Percentiles rank a stretch among this genome's conserved stretches.
Evolutionary conservation across 2,797 vertebrate genomes (phyloP).

Genomic region (Hybognathus amarus): DNA sequence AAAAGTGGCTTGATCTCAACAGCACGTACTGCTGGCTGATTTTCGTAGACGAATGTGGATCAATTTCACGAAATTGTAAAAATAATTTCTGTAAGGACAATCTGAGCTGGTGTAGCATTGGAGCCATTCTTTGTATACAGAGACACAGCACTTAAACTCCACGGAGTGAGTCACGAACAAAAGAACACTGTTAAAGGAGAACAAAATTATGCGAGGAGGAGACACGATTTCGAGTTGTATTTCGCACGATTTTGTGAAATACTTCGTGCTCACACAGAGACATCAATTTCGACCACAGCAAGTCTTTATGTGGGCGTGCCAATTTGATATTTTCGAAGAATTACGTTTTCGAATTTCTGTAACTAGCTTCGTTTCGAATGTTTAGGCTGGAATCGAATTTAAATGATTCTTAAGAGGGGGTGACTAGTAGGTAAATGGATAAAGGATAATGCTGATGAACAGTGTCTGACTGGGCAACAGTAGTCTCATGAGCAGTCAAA

Average conservation of each 20-base stretch:
- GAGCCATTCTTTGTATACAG: constrained; percentile 65
- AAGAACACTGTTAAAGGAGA: constrained; percentile 59
- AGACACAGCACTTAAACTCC: constrained; percentile 58
- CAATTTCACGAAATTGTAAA: constrained; percentile 1
- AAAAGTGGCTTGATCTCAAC: constrained; percentile 62
- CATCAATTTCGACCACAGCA: constrained; percentile 70
- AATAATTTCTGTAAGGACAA: not conserved
- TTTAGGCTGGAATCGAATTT: not conserved
- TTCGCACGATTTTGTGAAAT: constrained; percentile 58
- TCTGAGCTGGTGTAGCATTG: constrained; percentile 36
- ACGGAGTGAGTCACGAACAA: constrained; percentile 70
- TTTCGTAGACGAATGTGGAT: constrained; percentile 18
- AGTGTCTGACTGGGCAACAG: constrained; percentile 82
- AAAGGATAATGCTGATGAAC: constrained; percentile 63
- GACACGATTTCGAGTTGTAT: constrained; percentile 13
- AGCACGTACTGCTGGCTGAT: constrained; percentile 3
- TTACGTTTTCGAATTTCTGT: not conserved
- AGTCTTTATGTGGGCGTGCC: constrained; percentile 55
- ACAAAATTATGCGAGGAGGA: constrained; percentile 17
- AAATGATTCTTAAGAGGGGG: not conserved
- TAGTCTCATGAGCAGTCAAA: constrained; percentile 70
- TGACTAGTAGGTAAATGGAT: constrained; percentile 20
- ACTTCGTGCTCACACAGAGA: constrained; percentile 69
- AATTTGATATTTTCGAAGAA: not conserved
- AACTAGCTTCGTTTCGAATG: not conserved